Evolutionary conservation across 2,888 invertebrate species (phyloP), one percentile per base, ranked within the genome.

Genomic region (Lumbricus terrestris): DNA sequence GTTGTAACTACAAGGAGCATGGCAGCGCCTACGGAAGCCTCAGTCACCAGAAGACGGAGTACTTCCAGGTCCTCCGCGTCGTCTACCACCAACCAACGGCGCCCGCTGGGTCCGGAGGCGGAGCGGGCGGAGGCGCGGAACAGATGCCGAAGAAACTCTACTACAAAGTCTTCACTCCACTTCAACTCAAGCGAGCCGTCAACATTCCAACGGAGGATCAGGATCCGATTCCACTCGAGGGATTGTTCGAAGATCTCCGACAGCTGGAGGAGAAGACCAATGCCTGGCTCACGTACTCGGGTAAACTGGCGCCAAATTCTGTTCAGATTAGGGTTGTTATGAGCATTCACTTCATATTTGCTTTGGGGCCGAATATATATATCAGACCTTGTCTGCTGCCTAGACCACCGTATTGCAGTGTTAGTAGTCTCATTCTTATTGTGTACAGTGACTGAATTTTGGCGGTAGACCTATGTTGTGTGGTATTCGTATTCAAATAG

Each of bases 11-110:
- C 89, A 90, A 83, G 37, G 91, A 92, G 37, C 92, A 92, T 85
- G 91, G 90, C 40, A 91, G 91, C 69, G 91, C 92, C 16, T 89
- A 92, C 88, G 91, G 91, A 23, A 85, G 90, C 40, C 88, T 92
- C 88, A 54, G 89, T 29, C 40, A 90, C 34, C 85, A 89, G 33
- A 88, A 82, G 33, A 92, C 92, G 11, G 92, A 92, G 88, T 92
- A 91, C 89, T 40, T 92, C 54, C 92, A 92, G 82, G 83, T 92
- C 1, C 88, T 91, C 13, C 85, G 92, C 16, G 16, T 91, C 38
- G 82, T 91, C 88, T 91, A 90, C 90, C 83, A 69, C 83, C 85
- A 92, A 83, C 40, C 85, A 29, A 20, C 69, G 1, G 34, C 82
- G 5, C 37, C 40, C 20, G 82, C 34, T 1, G 35, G 88, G 29